A percentile compares a stretch with the other conserved stretches of the same genome.
phyloP scores from a whole-genome alignment of 2,888 invertebrate genomes.

The Epiblema foenella region DNA sequence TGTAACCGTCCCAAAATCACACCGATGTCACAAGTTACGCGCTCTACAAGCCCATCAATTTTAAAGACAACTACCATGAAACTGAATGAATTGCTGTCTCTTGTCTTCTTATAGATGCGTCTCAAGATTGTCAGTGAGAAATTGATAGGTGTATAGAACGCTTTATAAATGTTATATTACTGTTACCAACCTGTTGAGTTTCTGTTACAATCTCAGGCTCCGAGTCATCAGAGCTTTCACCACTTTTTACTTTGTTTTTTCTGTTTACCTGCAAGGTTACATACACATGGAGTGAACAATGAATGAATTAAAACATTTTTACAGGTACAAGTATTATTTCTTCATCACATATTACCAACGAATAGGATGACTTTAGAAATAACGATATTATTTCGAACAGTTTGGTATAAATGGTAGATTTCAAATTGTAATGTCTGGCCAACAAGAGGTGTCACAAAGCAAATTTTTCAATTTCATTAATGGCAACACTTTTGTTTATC shows the following conservation, averaged over 20 bases:
- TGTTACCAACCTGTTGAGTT: constrained; percentile 76
- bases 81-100: too few species aligned
- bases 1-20: too few species aligned
- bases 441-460: not conserved
- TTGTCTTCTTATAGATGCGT: too few species aligned
- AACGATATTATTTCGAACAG: not conserved
- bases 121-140: too few species aligned
- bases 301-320: constrained; percentile 26
- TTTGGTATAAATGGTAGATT: too few species aligned
- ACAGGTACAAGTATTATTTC: not conserved
- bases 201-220: constrained; percentile 80
- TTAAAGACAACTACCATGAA: not conserved
- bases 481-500: too few species aligned
- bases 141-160: too few species aligned
- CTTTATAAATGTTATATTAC: not conserved
- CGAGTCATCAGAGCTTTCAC: constrained; percentile 81
- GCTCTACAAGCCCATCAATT: not conserved
- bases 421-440: not conserved
- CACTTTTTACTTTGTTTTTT: constrained; percentile 77
- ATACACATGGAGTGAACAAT: constrained; percentile 48
- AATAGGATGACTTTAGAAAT: not conserved
- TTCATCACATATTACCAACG: not conserved
- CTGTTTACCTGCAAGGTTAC: constrained; percentile 74
- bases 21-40: too few species aligned
- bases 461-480: not conserved